phyloP scores from a whole-genome alignment of 2,113 vertebrate species.

The Pao palembangensis region DNA sequence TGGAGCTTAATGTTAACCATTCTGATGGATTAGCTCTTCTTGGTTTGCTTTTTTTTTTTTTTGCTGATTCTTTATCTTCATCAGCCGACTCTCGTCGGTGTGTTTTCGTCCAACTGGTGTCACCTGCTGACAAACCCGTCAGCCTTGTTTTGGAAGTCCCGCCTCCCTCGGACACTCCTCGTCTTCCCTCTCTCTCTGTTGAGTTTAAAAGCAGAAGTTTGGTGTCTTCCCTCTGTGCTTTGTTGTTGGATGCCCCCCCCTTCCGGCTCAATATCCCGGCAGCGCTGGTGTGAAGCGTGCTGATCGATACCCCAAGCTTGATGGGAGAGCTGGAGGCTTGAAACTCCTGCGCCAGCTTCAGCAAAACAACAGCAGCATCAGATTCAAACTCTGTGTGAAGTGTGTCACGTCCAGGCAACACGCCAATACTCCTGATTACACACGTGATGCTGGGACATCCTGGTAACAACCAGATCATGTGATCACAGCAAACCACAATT shows the following conservation, averaged over 20 bases:
- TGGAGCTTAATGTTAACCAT: too few relatives aligned
- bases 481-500: neutral
- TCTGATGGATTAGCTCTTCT: too few relatives aligned
- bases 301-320: conserved; percentile 35
- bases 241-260: neutral
- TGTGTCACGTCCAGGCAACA: conserved; percentile 32
- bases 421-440: conserved; percentile 15
- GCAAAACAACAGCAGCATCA: conserved; percentile 16
- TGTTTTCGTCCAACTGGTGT: conserved; percentile 2
- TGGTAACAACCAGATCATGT: conserved; percentile 9
- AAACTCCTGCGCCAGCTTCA: conserved; percentile 18
- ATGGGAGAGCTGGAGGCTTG: conserved; percentile 20
- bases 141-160: conserved; percentile 3
- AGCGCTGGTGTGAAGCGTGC: conserved; percentile 22
- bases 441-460: neutral
- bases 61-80: neutral
- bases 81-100: neutral
- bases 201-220: neutral
- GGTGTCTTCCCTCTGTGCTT: conserved; percentile 6
- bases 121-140: conserved; percentile 11
- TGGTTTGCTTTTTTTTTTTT: too few relatives aligned
- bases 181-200: conserved; percentile 8
- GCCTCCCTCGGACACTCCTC: neutral
- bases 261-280: conserved; percentile 25
- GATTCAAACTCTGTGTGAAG: conserved; percentile 32